Evolutionary conservation across 92 coral and sea anemone genomes (phyloP).

Genomic region (Zoanthus solanderi): DNA sequence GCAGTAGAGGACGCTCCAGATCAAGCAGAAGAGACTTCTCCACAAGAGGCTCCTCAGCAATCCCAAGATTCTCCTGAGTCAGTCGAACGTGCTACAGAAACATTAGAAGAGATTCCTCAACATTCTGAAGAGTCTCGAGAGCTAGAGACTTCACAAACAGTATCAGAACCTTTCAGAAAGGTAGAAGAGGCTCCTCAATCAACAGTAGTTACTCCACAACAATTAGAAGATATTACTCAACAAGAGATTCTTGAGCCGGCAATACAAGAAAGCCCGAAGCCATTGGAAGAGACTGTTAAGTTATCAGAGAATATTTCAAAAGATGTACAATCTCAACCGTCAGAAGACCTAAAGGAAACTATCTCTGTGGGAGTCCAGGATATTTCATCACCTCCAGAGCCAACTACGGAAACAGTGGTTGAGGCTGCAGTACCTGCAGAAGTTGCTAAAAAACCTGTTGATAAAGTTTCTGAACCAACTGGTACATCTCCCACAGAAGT

Average conservation of each 20-base stretch:
- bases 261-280: not conserved
- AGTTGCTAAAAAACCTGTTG: not conserved
- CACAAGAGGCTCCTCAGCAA: not conserved
- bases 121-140: not conserved
- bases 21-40: constrained; percentile 4
- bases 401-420: not conserved
- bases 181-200: constrained; percentile 7
- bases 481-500: not conserved
- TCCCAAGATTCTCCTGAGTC: not conserved
- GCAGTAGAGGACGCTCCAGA: constrained; percentile 18
- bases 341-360: not conserved
- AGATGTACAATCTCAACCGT: not conserved
- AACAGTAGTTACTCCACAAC: not conserved
- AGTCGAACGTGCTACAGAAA: not conserved
- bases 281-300: not conserved
- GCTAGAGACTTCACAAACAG: not conserved
- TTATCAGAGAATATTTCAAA: not conserved
- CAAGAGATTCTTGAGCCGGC: not conserved
- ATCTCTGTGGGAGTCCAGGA: constrained; percentile 5
- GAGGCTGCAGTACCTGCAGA: not conserved
- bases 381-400: not conserved
- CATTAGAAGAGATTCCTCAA: not conserved
- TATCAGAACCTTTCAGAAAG: no score
- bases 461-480: not conserved
- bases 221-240: not conserved